Base-by-base conservation (phyloP, 2,797 vertebrate genomes). In the Esox lucius region DNA sequence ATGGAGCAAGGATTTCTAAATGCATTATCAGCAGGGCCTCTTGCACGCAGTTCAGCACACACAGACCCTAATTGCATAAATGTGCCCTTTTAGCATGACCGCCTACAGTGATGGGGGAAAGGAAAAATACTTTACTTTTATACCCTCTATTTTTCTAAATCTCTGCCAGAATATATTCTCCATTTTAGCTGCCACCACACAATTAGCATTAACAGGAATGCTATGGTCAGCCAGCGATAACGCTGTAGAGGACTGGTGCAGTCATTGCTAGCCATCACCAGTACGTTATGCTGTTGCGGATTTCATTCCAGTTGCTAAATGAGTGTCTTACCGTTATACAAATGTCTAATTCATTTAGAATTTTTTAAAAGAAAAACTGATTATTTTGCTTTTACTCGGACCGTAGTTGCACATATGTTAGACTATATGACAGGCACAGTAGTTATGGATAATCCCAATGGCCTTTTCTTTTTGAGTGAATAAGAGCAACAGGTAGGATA, bases 191-290 rank as follows among this genome's bases (percentile, higher is more conserved):
- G 35, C 42, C n/a, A 65, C 76, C 26, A 66, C 74, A 16, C 69
- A 71, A 72, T 79, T 77, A 76, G 68, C 31, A 28, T 42, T 5
- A 13, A 68, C 39, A 71, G 62, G 33, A 56, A 70, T 69, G 56
- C n/a, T n/a, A n/a, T n/a, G n/a, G n/a, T n/a, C n/a, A 31, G 7
- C 74, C 22, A 16, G 22, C 68, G 48, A 71, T 61, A 69, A 69
- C 56, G 9, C 22, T 4, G 56, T 24, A 22, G 56, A 24, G 8
- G 4, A 3, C 56, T 26, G 22, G 51, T 72, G 59, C 15, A 24
- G 22, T 73, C 53, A 56, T 66, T 22, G 16, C 13, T 31, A 17
- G 31, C 28, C 28, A 65, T 64, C 5, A 31, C 28, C 31, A 12
- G 33, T 66, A 16, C 31, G 56, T 61, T 5, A 24, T 12, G 22